Conservation (phyloP, 2,888 invertebrate genomes). For the Polydrusus tereticollis region DNA sequence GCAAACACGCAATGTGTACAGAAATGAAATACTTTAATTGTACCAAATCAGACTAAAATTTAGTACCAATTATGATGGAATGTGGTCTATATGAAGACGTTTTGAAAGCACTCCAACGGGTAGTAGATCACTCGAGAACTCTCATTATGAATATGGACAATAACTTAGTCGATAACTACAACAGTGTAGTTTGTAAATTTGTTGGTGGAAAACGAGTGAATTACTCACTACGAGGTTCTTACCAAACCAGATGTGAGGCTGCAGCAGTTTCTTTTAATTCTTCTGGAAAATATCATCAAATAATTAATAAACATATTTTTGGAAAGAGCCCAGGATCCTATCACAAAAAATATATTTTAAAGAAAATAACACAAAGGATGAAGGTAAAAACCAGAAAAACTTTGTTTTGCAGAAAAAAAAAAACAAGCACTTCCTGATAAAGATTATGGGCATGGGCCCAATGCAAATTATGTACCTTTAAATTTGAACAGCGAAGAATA, state of each 20-base stretch:
- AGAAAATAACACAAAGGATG: background rate
- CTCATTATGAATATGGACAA: background rate
- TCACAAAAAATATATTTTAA: constrained; percentile 1
- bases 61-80: constrained; percentile 43
- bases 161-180: constrained; percentile 55
- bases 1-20: too few species aligned
- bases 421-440: constrained; percentile 21
- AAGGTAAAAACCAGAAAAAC: background rate
- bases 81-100: constrained; percentile 40
- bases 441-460: constrained; percentile 40
- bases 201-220: constrained; percentile 60
- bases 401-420: background rate
- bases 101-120: background rate
- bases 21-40: constrained; percentile 34
- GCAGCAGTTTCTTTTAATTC: constrained; percentile 54
- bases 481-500: background rate
- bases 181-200: constrained; percentile 58
- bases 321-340: background rate
- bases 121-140: background rate
- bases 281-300: background rate
- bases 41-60: background rate
- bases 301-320: background rate
- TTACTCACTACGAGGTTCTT: constrained; percentile 52
- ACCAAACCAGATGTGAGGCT: constrained; percentile 50
- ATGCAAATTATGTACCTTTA: constrained; percentile 7